A percentile compares a stretch with the other conserved stretches of the same genome.
Conservation (phyloP, 2,797 vertebrate species). For the Toxotes lorentzi region DNA sequence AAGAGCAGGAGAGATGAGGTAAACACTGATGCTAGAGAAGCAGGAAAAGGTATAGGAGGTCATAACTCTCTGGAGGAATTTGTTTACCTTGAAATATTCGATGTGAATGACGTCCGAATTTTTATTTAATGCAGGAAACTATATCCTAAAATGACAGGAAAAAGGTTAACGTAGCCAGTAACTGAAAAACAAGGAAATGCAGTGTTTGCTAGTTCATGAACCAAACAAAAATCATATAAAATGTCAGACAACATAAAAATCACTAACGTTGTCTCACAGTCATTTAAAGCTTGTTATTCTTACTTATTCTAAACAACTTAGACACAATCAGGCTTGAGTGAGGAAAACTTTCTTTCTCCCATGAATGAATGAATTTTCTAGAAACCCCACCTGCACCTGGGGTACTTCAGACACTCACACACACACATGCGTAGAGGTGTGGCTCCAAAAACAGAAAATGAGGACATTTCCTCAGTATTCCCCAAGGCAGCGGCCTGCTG, state of each 20-base stretch:
- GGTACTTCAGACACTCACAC: constrained; percentile 8
- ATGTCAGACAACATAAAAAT: neutral
- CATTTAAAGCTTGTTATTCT: neutral
- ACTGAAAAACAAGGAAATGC: too few relatives aligned
- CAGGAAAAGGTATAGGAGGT: neutral
- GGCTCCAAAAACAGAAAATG: constrained; percentile 72
- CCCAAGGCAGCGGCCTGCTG: constrained; percentile 39
- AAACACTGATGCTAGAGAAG: constrained; percentile 15
- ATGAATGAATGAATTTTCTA: constrained; percentile 15
- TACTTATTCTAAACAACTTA: neutral
- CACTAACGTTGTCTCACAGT: neutral
- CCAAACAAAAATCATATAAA: neutral
- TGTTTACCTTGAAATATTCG: neutral
- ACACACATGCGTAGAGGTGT: constrained; percentile 24
- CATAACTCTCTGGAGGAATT: constrained; percentile 25
- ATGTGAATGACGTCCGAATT: neutral
- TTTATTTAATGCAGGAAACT: neutral
- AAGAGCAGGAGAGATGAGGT: constrained; percentile 16
- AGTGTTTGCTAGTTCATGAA: neutral
- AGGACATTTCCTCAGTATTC: constrained; percentile 75
- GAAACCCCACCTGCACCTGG: constrained; percentile 48
- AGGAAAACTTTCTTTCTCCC: constrained; percentile 15
- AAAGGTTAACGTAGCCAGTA: neutral
- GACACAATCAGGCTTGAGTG: neutral
- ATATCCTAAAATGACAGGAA: neutral